Evolutionary conservation across 2,888 invertebrate species (phyloP).

Genomic region (Sepiola atlantica): DNA sequence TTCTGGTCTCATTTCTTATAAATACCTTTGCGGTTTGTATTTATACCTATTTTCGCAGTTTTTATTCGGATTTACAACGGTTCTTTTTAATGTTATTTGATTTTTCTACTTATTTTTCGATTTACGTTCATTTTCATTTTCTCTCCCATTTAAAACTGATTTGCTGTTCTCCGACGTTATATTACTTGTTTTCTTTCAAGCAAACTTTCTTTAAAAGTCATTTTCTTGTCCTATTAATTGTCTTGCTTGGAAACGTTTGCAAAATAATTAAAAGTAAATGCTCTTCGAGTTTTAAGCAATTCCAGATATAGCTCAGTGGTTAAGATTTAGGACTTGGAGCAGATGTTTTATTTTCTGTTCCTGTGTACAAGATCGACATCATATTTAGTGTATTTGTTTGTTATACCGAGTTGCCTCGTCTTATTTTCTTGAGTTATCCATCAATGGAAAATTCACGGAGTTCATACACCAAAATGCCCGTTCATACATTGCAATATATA

Average conservation of each 20-base stretch:
- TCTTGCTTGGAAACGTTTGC: neutral
- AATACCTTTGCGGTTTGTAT: neutral
- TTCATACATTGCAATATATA: too few species aligned
- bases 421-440: too few species aligned
- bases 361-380: too few species aligned
- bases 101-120: neutral
- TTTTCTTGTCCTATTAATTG: constrained; percentile 32
- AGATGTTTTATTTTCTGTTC: neutral
- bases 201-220: neutral
- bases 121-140: neutral
- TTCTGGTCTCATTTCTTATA: neutral
- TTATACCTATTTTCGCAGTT: neutral
- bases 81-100: neutral
- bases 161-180: neutral
- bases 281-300: neutral
- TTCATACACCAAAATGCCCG: too few species aligned
- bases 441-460: too few species aligned
- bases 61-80: neutral
- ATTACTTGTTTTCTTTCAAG: neutral
- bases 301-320: neutral
- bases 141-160: neutral
- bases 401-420: too few species aligned
- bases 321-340: neutral
- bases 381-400: too few species aligned
- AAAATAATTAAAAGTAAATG: neutral